Conservation (phyloP, 2,797 vertebrate species). For the Etheostoma nigrum region DNA sequence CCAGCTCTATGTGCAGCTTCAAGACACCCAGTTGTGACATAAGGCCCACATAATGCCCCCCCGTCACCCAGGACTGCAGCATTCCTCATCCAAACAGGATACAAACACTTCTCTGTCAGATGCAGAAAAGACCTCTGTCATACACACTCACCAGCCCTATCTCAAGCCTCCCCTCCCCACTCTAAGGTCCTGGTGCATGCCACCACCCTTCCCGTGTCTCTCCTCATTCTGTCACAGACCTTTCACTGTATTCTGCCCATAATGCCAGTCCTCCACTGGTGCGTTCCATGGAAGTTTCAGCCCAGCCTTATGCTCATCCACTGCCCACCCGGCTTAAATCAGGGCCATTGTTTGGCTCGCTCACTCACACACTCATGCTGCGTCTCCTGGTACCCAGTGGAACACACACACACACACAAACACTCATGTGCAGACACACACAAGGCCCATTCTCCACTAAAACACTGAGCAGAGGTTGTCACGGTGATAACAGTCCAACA, state of each 20-base stretch:
- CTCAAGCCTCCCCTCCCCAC: slow-evolving; percentile 62
- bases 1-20: slow-evolving; percentile 72
- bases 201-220: slow-evolving; percentile 78
- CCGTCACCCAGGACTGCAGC: slow-evolving; percentile 76
- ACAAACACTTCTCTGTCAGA: slow-evolving; percentile 85
- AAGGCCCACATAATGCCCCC: slow-evolving; percentile 79
- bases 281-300: slow-evolving; percentile 83
- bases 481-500: slow-evolving; percentile 76
- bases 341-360: slow-evolving; percentile 80
- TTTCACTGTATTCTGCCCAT: slow-evolving; percentile 81
- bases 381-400: slow-evolving; percentile 81
- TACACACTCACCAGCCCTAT: slow-evolving; percentile 69
- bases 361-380: slow-evolving; percentile 67
- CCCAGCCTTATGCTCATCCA: slow-evolving; percentile 81
- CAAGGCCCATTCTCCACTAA: slow-evolving; percentile 78
- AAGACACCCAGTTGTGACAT: slow-evolving; percentile 79
- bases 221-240: slow-evolving; percentile 77
- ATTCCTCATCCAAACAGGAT: slow-evolving; percentile 78
- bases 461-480: slow-evolving; percentile 81
- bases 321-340: slow-evolving; percentile 79
- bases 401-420: slow-evolving; percentile 61
- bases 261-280: slow-evolving; percentile 85
- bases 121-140: slow-evolving; percentile 85
- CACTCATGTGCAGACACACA: slow-evolving; percentile 54
- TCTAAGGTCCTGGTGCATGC: slow-evolving; percentile 79